Evolutionary conservation across 2,113 vertebrate genomes (phyloP), one percentile per base, ranked within the genome.

Genomic region (Cathartes aura): DNA sequence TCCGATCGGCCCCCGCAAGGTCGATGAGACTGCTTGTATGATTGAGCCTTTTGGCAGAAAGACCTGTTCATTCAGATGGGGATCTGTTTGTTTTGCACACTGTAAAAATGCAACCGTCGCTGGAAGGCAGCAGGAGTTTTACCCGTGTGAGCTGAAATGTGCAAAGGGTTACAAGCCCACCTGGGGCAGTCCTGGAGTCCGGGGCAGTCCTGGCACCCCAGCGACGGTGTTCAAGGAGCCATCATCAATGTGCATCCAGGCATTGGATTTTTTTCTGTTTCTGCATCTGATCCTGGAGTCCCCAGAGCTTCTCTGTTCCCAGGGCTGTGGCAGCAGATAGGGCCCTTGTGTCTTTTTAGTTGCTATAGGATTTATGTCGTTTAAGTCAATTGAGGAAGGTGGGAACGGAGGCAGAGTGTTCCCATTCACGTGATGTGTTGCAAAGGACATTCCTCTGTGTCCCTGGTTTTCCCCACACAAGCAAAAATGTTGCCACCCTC

Each of bases 1-100:
- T 95, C 43, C 0, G 14, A 20, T 87, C 60, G 9, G 94, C 91
- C 95, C 94, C 89, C 52, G 43, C 90, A 82, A 93, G 68, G 94
- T 62, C 7, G 4, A 6, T 60, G 87, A 96, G 80, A 11, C 67
- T 89, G 67, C 67, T 63, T 11, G 47, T 58, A 2, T 74, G 89
- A 92, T 43, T 83, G 86, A 95, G 89, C 55, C 82, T 92, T 36
- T 88, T 78, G 80, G 86, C 92, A 93, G 59, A 63, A 90, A 47
- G 76, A 59, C 68, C 86, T 82, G 64, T 21, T 97, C 68, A 3
- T 95, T 90, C 64, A 21, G 34, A 2, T 23, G 40, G 60, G 74
- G 34, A 82, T 71, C 88, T 92, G 15, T 19, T 90, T 92, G 68
- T 52, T 94, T 38, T 82, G 64, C 56, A 53, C 0, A 0, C 60